These are phyloP conservation scores for Dynastes maya DNA, from an alignment of 2,888 invertebrate species.

Conservation along the genomic window DNA sequence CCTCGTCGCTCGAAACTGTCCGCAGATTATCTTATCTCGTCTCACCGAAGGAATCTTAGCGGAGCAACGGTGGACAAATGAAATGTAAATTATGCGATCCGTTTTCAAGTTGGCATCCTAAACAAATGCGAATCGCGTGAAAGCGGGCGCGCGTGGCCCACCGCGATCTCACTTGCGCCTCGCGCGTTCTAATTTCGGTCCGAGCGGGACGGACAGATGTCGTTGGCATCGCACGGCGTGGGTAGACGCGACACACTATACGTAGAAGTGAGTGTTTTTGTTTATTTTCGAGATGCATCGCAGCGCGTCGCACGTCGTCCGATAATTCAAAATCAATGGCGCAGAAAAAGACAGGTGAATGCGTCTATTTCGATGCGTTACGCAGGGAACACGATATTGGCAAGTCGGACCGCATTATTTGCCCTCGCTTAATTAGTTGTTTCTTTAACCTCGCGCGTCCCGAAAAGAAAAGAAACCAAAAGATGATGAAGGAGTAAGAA, in stretches of 20 bases:
- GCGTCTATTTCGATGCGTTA: constrained; percentile 25
- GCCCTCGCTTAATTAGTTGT: constrained; percentile 44
- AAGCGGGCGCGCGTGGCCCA: constrained; percentile 45
- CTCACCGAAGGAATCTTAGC: background rate
- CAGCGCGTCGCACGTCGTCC: constrained; percentile 22
- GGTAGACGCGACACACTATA: constrained; percentile 12
- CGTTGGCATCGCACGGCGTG: constrained; percentile 9
- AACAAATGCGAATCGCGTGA: constrained; percentile 57
- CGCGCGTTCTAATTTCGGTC: constrained; percentile 34
- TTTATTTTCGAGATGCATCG: constrained; percentile 20
- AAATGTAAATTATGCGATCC: constrained; percentile 49
- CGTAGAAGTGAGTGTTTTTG: constrained; percentile 3
- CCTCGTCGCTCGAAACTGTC: background rate
- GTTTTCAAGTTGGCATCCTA: constrained; percentile 54
- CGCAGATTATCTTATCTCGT: constrained; percentile 3
- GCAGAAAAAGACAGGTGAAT: constrained; percentile 46
- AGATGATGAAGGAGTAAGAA: background rate
- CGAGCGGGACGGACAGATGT: background rate
- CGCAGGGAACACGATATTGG: constrained; percentile 5
- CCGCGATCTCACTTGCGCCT: constrained; percentile 45
- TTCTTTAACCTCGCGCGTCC: constrained; percentile 41
- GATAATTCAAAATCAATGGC: constrained; percentile 48
- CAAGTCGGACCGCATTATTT: constrained; percentile 22
- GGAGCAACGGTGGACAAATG: constrained; percentile 1
- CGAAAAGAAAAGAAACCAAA: background rate